phyloP scores from a whole-genome alignment of 2,888 invertebrate species.

The Choreutis nemorana region DNA sequence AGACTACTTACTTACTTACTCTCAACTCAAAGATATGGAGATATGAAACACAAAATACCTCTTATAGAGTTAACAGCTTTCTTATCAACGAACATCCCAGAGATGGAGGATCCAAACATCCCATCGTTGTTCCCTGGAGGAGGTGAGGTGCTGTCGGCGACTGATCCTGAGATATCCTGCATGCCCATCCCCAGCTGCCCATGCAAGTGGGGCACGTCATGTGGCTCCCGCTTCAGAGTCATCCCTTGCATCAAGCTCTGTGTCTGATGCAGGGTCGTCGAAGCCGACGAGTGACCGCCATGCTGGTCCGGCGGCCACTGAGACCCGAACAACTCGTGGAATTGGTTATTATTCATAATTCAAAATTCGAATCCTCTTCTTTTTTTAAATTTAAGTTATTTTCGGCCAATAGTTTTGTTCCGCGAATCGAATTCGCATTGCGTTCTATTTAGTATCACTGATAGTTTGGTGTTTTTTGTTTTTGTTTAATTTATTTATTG shows the following conservation, averaged over 20 bases:
- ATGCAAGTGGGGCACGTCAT: constrained; percentile 36
- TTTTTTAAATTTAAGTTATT: constrained; percentile 30
- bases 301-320: constrained; percentile 63
- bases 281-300: constrained; percentile 52
- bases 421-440: constrained; percentile 56
- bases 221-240: constrained; percentile 49
- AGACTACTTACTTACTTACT: constrained; percentile 9
- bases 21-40: constrained; percentile 6
- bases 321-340: constrained; percentile 57
- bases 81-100: constrained; percentile 64
- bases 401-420: constrained; percentile 33
- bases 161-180: constrained; percentile 34
- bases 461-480: constrained; percentile 20
- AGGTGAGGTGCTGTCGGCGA: constrained; percentile 69
- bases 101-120: constrained; percentile 51
- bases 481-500: too few relatives aligned
- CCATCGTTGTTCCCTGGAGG: constrained; percentile 58
- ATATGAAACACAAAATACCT: too few relatives aligned
- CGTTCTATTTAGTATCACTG: constrained; percentile 39
- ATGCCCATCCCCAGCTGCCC: constrained; percentile 49
- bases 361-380: constrained; percentile 16
- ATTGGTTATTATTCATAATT: constrained; percentile 54
- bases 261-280: constrained; percentile 50
- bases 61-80: constrained; percentile 72
- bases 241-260: constrained; percentile 34